Conservation (phyloP, 1,140 invertebrate species). For the Pinna nobilis region DNA sequence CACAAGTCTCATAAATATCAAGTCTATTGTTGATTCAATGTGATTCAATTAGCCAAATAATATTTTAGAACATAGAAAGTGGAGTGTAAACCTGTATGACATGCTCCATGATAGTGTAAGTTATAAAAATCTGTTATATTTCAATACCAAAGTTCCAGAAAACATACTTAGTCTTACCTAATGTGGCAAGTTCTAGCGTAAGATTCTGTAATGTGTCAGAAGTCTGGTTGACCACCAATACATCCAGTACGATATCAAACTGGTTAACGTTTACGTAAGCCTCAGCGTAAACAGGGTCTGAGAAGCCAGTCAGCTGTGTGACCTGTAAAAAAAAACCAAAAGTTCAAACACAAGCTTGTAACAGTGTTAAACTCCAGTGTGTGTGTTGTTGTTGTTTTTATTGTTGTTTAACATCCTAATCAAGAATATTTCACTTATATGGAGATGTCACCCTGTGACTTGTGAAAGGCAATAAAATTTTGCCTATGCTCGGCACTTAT, state of each 20-base stretch:
- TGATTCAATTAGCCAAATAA: no score
- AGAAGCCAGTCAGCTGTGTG: constrained; percentile 99
- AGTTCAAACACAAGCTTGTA: neutral
- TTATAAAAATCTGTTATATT: no score
- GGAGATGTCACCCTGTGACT: no score
- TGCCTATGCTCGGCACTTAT: no score
- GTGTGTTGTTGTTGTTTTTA: neutral
- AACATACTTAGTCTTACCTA: constrained; percentile 80
- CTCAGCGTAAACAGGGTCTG: constrained; percentile 99
- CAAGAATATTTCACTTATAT: no score
- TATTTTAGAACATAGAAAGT: no score
- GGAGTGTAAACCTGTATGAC: no score
- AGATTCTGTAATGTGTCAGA: constrained; percentile 97
- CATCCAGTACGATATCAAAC: constrained; percentile 81
- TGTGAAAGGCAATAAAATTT: neutral
- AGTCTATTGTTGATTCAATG: no score
- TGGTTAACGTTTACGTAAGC: constrained; percentile 99
- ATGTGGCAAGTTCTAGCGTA: constrained; percentile 96
- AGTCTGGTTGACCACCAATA: constrained; percentile 96
- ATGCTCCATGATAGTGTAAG: no score
- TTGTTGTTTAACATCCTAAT: no score
- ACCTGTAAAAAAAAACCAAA: constrained; percentile 77
- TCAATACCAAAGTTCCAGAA: neutral
- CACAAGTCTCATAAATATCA: no score
- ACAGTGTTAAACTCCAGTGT: neutral